Conservation (phyloP, 2,113 vertebrate genomes). For the Lonchura striata region DNA sequence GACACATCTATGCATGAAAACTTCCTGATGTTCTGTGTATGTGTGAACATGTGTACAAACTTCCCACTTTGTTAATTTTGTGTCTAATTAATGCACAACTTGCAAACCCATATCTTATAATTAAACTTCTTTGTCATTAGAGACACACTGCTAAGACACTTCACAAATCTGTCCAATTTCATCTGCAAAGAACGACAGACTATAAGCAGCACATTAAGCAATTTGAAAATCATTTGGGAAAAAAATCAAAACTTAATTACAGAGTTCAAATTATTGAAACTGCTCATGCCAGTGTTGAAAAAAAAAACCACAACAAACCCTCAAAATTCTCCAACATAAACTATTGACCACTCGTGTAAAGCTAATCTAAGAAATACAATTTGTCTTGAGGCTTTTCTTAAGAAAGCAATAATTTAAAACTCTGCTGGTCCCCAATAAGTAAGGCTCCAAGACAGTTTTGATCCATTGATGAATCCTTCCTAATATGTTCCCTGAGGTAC, state of each 20-base stretch:
- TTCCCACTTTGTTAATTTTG: conserved; percentile 31
- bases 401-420: conserved; percentile 63
- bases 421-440: conserved; percentile 43
- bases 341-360: conserved; percentile 39
- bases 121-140: conserved; percentile 33
- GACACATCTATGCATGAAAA: background rate
- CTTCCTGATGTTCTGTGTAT: background rate
- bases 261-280: conserved; percentile 38
- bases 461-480: conserved; percentile 69
- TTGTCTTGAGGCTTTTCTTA: conserved; percentile 66
- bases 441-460: conserved; percentile 66
- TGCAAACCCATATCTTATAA: conserved; percentile 39
- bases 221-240: conserved; percentile 41
- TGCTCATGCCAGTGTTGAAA: conserved; percentile 8
- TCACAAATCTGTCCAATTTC: conserved; percentile 35
- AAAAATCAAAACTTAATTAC: conserved; percentile 52
- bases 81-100: conserved; percentile 34
- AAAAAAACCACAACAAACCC: background rate
- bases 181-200: conserved; percentile 49
- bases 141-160: background rate
- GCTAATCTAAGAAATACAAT: conserved; percentile 53
- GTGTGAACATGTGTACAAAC: background rate
- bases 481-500: conserved; percentile 71
- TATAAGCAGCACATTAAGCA: conserved; percentile 37
- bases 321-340: background rate